phyloP scores from a whole-genome alignment of 2,888 invertebrate genomes.

The Dyspetes luteomarginatus region DNA sequence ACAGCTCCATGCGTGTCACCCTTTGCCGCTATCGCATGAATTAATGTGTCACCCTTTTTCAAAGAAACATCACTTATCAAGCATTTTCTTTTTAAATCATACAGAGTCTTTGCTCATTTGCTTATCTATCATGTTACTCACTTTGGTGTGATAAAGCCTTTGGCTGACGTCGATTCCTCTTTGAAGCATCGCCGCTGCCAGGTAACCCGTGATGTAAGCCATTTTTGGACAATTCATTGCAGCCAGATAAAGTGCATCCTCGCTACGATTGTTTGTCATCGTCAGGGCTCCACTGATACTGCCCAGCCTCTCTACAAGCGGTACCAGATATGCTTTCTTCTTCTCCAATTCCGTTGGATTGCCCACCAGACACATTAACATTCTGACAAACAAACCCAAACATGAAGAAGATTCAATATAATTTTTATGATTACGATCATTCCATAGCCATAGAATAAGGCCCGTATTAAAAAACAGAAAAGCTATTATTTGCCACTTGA shows the following conservation, averaged over 20 bases:
- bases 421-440: too few species aligned
- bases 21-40: conserved; percentile 75
- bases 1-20: conserved; percentile 76
- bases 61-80: not conserved
- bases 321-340: conserved; percentile 75
- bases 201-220: conserved; percentile 76
- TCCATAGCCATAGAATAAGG: too few species aligned
- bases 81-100: not conserved
- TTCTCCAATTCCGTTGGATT: conserved; percentile 72
- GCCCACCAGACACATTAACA: conserved; percentile 77
- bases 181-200: conserved; percentile 75
- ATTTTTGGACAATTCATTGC: conserved; percentile 76
- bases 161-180: conserved; percentile 75
- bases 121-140: conserved; percentile 56
- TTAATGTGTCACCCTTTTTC: conserved; percentile 76
- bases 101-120: not conserved
- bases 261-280: conserved; percentile 72
- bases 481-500: too few species aligned
- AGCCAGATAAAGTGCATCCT: conserved; percentile 79
- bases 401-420: too few species aligned
- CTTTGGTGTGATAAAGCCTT: conserved; percentile 72
- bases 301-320: conserved; percentile 77
- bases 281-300: conserved; percentile 70
- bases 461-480: too few species aligned
- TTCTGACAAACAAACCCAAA: conserved; percentile 64